Evolutionary conservation across 2,888 invertebrate genomes (phyloP), one percentile per base, ranked within the genome.

Genomic region (Bhutanitis thaidina): DNA sequence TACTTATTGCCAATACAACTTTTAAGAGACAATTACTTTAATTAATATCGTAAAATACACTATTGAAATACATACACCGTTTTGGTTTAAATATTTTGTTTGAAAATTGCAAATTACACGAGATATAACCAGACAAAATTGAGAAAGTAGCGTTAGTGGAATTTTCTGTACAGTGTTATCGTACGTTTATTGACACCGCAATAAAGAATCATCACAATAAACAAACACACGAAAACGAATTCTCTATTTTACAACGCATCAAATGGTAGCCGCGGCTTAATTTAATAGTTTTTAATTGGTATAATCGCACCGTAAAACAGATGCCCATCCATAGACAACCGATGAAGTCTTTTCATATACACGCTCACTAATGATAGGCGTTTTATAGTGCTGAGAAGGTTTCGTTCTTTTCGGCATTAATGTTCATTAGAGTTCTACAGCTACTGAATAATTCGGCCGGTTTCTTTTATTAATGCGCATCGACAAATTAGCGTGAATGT

Each of bases 221-320:
- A 85, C 86, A 88, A 88, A 88, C 84, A 87, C 63, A 66, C 62
- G 61, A 61, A 66, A 71, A 74, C 68, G 62, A 69, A 69, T 67
- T 52, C 43, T 43, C 43, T 13, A 25, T 71, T 78, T 80, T 80
- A 81, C 65, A 69, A 70, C 77, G 68, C 76, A 78, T 82, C 81
- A 80, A 82, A 86, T 84, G 74, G 86, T 82, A 84, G 86, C 82
- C 78, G 80, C 75, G 70, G 70, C 69, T 74, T 74, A 72, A 81
- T 86, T 84, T 86, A 84, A 87, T 86, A 82, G 83, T 79, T 87
- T 87, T 88, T 88, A 88, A 88, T 88, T 88, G 88, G 86, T 80
- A 77, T 83, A 74, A 86, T 82, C 80, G 79, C 71, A 64, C 71
- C 71, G 72, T 84, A 82, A 84, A 86, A 74, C 81, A 78, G 82